Evolutionary conservation across 1,140 invertebrate genomes (phyloP).

Genomic region (Plectrocnemia conspersa): DNA sequence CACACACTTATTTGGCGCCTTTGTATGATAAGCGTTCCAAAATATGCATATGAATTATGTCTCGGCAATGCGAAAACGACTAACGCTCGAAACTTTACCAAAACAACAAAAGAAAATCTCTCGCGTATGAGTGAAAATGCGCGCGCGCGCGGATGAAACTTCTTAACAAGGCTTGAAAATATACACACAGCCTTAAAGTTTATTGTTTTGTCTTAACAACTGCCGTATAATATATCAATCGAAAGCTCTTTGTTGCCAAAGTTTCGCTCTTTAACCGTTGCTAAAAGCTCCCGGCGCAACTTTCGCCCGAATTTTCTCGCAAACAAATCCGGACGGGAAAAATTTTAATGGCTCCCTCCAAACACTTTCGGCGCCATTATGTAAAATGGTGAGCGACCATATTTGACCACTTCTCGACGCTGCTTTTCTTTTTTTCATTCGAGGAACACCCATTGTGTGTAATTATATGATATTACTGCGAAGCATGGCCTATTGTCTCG

Average conservation of each 20-base stretch:
- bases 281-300: constrained; percentile 11
- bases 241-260: constrained; percentile 24
- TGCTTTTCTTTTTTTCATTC: too few relatives aligned
- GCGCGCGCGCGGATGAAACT: constrained; percentile 9
- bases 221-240: constrained; percentile 26
- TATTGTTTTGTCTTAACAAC: constrained; percentile 27
- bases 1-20: too few relatives aligned
- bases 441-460: too few relatives aligned
- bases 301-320: constrained; percentile 3
- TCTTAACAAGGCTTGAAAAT: constrained; percentile 18
- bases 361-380: too few relatives aligned
- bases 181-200: constrained; percentile 16
- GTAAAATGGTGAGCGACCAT: too few relatives aligned
- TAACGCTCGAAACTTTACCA: too few relatives aligned
- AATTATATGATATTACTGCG: too few relatives aligned
- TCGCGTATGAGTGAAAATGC: constrained; percentile 18
- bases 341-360: constrained; percentile 22
- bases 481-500: too few relatives aligned
- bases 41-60: too few relatives aligned
- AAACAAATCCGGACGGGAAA: constrained; percentile 13
- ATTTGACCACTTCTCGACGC: too few relatives aligned
- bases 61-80: too few relatives aligned
- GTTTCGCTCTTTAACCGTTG: constrained; percentile 25
- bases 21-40: too few relatives aligned
- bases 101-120: constrained; percentile 14